Evolutionary conservation across 2,797 vertebrate genomes (phyloP).

Genomic region (Etheostoma perlongum): DNA sequence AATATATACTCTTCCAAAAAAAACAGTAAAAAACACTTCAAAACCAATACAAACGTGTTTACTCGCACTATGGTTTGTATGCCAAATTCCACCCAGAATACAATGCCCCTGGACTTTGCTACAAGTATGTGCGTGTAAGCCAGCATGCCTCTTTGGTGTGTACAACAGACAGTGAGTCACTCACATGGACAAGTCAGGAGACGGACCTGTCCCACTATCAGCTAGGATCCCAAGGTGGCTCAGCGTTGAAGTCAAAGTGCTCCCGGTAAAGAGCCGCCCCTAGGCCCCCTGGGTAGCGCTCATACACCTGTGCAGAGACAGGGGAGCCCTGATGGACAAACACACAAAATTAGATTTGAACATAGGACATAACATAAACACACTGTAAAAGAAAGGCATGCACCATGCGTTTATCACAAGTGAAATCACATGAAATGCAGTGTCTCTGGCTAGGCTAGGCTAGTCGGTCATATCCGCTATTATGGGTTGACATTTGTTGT

Average conservation of each 20-base stretch:
- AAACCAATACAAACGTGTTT: not conserved
- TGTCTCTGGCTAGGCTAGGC: not conserved
- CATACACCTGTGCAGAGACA: slow-evolving; percentile 96
- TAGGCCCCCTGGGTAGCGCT: slow-evolving; percentile 97
- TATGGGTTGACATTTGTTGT: slow-evolving; percentile 3
- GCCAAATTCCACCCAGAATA: slow-evolving; percentile 1
- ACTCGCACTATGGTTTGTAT: not conserved
- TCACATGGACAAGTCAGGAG: slow-evolving; percentile 99
- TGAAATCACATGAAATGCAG: not conserved
- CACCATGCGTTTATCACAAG: not conserved
- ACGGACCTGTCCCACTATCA: slow-evolving; percentile 99
- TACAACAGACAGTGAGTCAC: slow-evolving; percentile 60
- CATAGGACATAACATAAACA: not conserved
- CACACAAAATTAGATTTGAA: not conserved
- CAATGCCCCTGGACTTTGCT: slow-evolving; percentile 46
- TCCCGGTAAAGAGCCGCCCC: slow-evolving; percentile 99
- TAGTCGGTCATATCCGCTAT: too few relatives aligned
- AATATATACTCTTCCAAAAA: not conserved
- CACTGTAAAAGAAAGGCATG: not conserved
- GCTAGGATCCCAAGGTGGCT: slow-evolving; percentile 99
- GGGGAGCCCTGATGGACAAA: slow-evolving; percentile 82
- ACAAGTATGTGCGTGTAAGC: not conserved
- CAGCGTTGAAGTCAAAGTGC: slow-evolving; percentile 99
- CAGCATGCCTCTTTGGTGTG: not conserved
- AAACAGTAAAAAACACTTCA: not conserved